Evolutionary conservation across 2,113 vertebrate species (phyloP).

Genomic region (Nothobranchius kuhntae): DNA sequence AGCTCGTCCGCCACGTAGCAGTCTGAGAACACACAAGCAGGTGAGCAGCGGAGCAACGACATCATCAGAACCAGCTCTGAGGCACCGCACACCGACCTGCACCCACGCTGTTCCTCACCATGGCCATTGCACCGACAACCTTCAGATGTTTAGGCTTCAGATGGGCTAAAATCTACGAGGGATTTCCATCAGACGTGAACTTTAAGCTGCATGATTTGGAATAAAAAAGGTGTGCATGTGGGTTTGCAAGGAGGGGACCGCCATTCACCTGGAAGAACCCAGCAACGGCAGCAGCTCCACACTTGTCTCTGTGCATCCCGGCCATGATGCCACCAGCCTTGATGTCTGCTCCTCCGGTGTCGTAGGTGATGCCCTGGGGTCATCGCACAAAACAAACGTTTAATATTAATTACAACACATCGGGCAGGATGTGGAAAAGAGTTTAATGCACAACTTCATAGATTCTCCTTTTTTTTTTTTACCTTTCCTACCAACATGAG

Average conservation of each 20-base stretch:
- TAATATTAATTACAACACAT: too few species aligned
- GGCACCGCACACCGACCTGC: conserved; percentile 71
- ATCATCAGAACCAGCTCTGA: background rate
- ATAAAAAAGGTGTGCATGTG: background rate
- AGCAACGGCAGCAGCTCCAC: conserved; percentile 82
- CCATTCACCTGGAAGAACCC: conserved; percentile 81
- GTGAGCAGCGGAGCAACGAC: background rate
- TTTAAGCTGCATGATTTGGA: background rate
- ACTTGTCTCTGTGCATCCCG: conserved; percentile 87
- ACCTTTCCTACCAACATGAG: conserved; percentile 85
- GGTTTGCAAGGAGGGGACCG: too few species aligned
- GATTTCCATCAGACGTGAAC: background rate
- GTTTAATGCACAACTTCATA: too few species aligned
- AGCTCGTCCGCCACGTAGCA: conserved; percentile 84
- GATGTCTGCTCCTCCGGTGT: conserved; percentile 85
- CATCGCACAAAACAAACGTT: background rate
- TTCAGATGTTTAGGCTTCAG: conserved; percentile 80
- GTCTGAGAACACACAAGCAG: conserved; percentile 59
- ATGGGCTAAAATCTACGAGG: conserved; percentile 73
- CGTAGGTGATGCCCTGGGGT: conserved; percentile 83
- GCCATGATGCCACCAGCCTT: conserved; percentile 84
- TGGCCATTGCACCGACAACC: conserved; percentile 80
- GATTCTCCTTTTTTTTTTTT: conserved; percentile 8
- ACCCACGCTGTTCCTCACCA: conserved; percentile 86
- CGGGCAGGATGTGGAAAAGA: too few species aligned